Percentiles rank a stretch among this genome's conserved stretches.
Evolutionary conservation across 64 coral and sea anemone genomes (phyloP).

Genomic region (Montipora efflorescens): DNA sequence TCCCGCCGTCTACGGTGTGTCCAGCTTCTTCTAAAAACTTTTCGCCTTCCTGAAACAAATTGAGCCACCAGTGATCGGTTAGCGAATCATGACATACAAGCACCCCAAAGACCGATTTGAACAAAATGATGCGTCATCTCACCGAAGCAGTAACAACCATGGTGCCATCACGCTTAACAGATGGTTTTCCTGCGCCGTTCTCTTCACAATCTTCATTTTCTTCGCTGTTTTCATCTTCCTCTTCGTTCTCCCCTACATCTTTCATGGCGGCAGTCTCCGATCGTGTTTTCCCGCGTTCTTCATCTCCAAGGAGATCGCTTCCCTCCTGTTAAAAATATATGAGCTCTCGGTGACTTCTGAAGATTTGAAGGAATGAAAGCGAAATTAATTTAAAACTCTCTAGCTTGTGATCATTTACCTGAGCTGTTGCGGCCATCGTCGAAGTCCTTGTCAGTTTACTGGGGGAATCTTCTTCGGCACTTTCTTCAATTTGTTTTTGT

Average conservation of each 20-base stretch:
- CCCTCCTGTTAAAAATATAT: conserved; percentile 52
- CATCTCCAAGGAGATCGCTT: conserved; percentile 68
- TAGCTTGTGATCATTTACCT: conserved; percentile 35
- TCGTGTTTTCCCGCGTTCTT: conserved; percentile 81
- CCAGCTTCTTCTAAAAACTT: conserved; percentile 73
- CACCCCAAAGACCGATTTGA: background rate
- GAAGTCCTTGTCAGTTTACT: conserved; percentile 66
- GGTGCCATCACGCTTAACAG: conserved; percentile 88
- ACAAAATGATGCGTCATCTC: conserved; percentile 21
- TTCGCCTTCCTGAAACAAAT: conserved; percentile 79
- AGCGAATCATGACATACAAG: background rate
- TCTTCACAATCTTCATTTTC: conserved; percentile 39
- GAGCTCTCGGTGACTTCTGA: background rate
- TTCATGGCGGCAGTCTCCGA: conserved; percentile 67
- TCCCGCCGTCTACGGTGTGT: conserved; percentile 71
- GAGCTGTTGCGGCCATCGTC: conserved; percentile 70
- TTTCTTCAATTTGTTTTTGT: conserved; percentile 67
- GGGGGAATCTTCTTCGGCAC: conserved; percentile 21
- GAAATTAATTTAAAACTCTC: conserved; percentile 3
- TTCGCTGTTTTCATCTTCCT: background rate
- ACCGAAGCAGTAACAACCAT: conserved; percentile 90
- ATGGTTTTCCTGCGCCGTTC: conserved; percentile 77
- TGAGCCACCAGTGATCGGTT: background rate
- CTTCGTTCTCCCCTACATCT: conserved; percentile 51
- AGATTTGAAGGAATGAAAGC: conserved; percentile 31